Conservation (phyloP, 2,888 invertebrate species). For the Cataglyphis cursor region DNA sequence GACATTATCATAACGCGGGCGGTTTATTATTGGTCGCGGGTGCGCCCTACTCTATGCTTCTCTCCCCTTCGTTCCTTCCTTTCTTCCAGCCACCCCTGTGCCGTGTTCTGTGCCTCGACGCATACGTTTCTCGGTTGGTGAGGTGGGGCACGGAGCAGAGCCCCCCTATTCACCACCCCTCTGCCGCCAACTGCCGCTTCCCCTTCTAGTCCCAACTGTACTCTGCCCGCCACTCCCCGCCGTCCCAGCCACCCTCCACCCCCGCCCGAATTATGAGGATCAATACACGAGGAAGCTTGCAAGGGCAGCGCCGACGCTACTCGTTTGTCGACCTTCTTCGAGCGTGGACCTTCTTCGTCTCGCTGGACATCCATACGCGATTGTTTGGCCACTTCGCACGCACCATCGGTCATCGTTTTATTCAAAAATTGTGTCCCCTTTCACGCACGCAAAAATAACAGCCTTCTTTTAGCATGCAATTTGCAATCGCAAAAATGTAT, state of each 20-base stretch:
- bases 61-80: conserved; percentile 78
- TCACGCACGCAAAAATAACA: not conserved
- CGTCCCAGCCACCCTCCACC: conserved; percentile 70
- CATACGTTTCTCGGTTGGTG: conserved; percentile 79
- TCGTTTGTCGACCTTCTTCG: conserved; percentile 83
- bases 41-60: conserved; percentile 77
- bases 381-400: not conserved
- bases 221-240: conserved; percentile 65
- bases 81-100: conserved; percentile 79
- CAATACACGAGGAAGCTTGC: conserved; percentile 86
- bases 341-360: conserved; percentile 76
- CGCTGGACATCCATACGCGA: conserved; percentile 62
- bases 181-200: conserved; percentile 60
- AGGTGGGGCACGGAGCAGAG: conserved; percentile 77
- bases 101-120: conserved; percentile 74
- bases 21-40: conserved; percentile 85
- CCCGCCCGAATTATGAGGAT: conserved; percentile 86
- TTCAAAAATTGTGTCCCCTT: not conserved
- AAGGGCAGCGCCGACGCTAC: conserved; percentile 85
- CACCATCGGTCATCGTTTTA: conserved; percentile 2
- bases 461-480: not conserved
- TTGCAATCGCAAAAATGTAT: not conserved
- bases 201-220: conserved; percentile 58
- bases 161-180: conserved; percentile 68
- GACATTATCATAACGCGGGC: conserved; percentile 86